Percentiles rank a stretch among this genome's conserved stretches.
Conservation (phyloP, 2,888 invertebrate genomes). For the Sinopyrophorus schimmeli region DNA sequence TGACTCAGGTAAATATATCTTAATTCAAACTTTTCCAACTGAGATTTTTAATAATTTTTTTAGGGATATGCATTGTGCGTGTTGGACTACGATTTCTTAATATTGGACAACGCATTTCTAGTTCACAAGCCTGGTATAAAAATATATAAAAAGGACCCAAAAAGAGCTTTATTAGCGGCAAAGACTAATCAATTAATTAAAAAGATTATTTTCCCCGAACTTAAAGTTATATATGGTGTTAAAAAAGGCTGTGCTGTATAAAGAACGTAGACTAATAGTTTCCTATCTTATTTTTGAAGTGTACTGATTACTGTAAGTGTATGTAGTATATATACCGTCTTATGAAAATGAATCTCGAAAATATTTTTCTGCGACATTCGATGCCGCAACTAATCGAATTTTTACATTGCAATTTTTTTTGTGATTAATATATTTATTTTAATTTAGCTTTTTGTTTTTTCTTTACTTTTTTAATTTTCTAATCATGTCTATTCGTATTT, state of each 20-base stretch:
- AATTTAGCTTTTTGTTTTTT: conserved; percentile 9
- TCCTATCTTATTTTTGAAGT: conserved; percentile 10
- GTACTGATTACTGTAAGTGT: conserved; percentile 26
- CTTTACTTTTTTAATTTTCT: not conserved
- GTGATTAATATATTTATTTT: conserved; percentile 2
- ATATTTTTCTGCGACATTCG: too few species aligned
- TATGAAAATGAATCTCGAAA: too few species aligned
- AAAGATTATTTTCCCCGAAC: conserved; percentile 80
- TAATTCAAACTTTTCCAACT: conserved; percentile 5
- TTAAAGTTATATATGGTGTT: conserved; percentile 81
- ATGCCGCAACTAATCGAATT: conserved; percentile 6
- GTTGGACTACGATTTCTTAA: conserved; percentile 89
- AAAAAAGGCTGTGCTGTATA: conserved; percentile 79
- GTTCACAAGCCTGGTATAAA: conserved; percentile 93
- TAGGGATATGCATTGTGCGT: conserved; percentile 91
- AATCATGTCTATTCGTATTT: not conserved
- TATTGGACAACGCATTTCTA: conserved; percentile 90
- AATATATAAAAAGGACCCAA: conserved; percentile 75
- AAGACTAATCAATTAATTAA: conserved; percentile 78
- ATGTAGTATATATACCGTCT: too few species aligned
- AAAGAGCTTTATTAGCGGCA: conserved; percentile 73
- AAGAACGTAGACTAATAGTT: conserved; percentile 13
- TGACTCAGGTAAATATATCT: conserved; percentile 77
- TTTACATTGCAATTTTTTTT: conserved; percentile 1
- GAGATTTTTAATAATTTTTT: conserved; percentile 20